Base-by-base conservation (phyloP, 37 sponge, comb jelly and placozoan species). In the Tethya wilhelma region DNA sequence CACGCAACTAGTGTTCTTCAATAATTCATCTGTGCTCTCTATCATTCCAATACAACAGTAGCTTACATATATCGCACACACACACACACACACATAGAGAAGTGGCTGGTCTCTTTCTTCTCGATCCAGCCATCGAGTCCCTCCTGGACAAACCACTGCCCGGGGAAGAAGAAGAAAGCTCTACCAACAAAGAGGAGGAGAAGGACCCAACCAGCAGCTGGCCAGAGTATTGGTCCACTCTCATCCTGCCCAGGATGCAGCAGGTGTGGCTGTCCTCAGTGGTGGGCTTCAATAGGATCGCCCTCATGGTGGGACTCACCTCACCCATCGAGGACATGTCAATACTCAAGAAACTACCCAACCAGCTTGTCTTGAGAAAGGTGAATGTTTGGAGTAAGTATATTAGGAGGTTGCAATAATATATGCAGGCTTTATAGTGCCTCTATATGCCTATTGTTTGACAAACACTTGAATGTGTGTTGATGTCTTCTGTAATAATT, bases 71-170 rank as follows among this genome's bases (percentile, higher is more conserved):
- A 26, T n/a, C 11, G 28, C 28, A 26, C 22, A n/a, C 28, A 60
- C 25, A 17, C 7, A 25, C 28, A n/a, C 9, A 14, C 53, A 49
- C 14, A 0, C 26, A 20, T 57, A 88, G 88, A 60, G 77, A 88
- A 44, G 76, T 88, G 11, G 88, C 83, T n/a, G 88, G 88, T 12
- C 53, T 88, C 29, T 19, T 88, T 1, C 86, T 89, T 1, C 65
- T 89, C 28, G 80, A 83, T 60, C 84, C 90, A 14, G 55, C 59
- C 14, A 45, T 71, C 8, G 90, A 83, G 62, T 64, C 57, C 9
- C 34, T 83, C 23, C 74, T 84, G 28, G 67, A 69, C 44, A n/a
- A n/a, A n/a, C n/a, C n/a, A n/a, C 0, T 37, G 14, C 20, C 71
- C 7, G n/a, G 58, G 26, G 34, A 39, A 36, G 38, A 20, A 9